Base-by-base conservation (phyloP, 2,888 invertebrate species). In the Spialia ferax region DNA sequence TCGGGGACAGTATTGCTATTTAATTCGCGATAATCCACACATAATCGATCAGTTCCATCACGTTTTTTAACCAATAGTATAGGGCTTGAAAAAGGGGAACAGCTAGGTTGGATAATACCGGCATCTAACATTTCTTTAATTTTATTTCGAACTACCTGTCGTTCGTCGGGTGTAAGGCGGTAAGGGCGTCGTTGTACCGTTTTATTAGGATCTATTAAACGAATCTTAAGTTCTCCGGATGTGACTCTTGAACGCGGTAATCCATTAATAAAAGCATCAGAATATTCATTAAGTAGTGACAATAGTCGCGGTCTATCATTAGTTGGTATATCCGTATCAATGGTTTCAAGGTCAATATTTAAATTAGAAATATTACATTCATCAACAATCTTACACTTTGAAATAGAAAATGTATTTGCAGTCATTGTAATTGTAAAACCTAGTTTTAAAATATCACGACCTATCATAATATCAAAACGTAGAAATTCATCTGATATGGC, bases 121-220 rank as follows among this genome's bases (percentile, higher is more conserved):
- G 45, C 29, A 26, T 60, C 48, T 3, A 60, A 6, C 2, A 60
- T 13, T 26, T 60, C 60, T n/a, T 32, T 56, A 20, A 56, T 56
- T 56, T 32, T 56, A 22, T 54, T n/a, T 4, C 63, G 18, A 10
- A 73, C 61, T 5, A 69, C 15, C 8, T 18, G 0, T 0, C 68
- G 32, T 26, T 73, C 72, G 0, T 69, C 63, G 0, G 69, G 55
- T 22, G 55, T 23, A 2, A 73, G 18, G 0, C 55, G 26, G 29
- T 73, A 71, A 0, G 71, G 71, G 0, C 71, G 70, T 0, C 73
- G 68, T 20, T 71, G 63, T 11, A 74, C 72, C 0, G 56, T 71
- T 13, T 52, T 23, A 22, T 15, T 11, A 1, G 52, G 67, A 32
- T 71, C 69, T 8, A 60, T 20, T 15, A 73, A 38, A 5, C 50